A percentile compares a stretch with the other conserved stretches of the same genome.
Conservation (phyloP, 2,113 vertebrate genomes). For the Osmerus mordax region DNA sequence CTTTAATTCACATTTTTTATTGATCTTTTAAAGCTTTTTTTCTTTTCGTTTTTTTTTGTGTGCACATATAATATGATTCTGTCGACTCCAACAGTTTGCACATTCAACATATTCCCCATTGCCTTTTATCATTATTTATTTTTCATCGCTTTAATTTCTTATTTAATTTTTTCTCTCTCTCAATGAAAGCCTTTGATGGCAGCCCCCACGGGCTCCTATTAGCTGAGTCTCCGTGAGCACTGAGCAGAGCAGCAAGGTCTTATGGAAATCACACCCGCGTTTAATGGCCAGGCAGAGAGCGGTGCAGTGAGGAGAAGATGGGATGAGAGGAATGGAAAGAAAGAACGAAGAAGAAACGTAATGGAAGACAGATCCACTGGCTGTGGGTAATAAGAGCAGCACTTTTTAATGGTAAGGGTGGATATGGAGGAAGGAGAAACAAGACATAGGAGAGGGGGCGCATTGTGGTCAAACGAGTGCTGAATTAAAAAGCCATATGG, state of each 20-base stretch:
- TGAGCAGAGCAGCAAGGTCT: slow-evolving; percentile 1
- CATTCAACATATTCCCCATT: no score
- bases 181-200: slow-evolving; percentile 1
- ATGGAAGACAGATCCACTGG: background rate
- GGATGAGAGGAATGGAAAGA: background rate
- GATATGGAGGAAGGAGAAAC: no score
- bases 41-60: no score
- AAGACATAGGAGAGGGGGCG: no score
- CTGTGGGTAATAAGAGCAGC: no score
- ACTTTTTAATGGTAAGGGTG: no score
- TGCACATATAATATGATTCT: no score
- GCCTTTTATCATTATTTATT: slow-evolving; percentile 4
- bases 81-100: no score
- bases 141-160: background rate
- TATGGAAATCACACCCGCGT: background rate
- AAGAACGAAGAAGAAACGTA: background rate
- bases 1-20: no score
- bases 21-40: no score
- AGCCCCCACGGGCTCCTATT: background rate
- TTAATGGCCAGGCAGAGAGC: background rate
- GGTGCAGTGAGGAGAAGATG: background rate
- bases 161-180: background rate
- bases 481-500: no score
- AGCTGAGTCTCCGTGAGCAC: background rate
- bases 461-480: no score